These are phyloP conservation scores for Lates japonicus DNA, from an alignment of 2,797 vertebrate species.

Conservation along the genomic window DNA sequence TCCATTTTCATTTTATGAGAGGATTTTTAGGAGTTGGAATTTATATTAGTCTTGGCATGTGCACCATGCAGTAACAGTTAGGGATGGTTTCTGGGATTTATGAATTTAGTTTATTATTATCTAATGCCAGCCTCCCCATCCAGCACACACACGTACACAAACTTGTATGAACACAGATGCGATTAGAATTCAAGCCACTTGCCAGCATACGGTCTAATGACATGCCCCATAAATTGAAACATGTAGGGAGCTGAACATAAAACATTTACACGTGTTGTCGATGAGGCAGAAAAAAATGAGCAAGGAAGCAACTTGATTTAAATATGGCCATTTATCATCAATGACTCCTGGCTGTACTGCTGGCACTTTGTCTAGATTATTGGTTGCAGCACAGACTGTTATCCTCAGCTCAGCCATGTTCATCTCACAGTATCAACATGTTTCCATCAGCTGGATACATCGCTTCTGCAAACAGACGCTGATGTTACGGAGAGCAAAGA, in stretches of 20 bases:
- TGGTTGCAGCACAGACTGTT: conserved; percentile 38
- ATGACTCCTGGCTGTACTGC: conserved; percentile 33
- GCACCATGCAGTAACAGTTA: conserved; percentile 1
- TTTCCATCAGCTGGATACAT: conserved; percentile 24
- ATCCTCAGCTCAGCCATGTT: conserved; percentile 20
- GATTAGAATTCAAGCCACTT: conserved; percentile 46
- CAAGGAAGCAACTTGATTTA: conserved; percentile 54
- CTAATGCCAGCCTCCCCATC: not conserved
- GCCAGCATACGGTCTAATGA: conserved; percentile 52
- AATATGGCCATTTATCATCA: conserved; percentile 63
- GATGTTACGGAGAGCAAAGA: conserved; percentile 6
- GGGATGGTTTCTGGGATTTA: conserved; percentile 26
- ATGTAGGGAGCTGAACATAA: conserved; percentile 52
- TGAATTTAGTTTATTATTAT: conserved; percentile 52
- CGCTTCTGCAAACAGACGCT: conserved; percentile 13
- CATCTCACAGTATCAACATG: conserved; percentile 4
- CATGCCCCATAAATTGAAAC: conserved; percentile 61
- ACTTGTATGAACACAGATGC: conserved; percentile 1
- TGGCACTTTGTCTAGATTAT: conserved; percentile 61
- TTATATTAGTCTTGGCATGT: conserved; percentile 12
- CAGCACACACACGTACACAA: conserved; percentile 7
- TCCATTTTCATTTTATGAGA: conserved; percentile 30
- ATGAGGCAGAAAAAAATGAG: conserved; percentile 63
- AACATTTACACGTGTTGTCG: conserved; percentile 63
- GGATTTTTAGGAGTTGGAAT: conserved; percentile 14